Conservation (phyloP, 2,797 vertebrate genomes). For the Streptopelia turtur region DNA sequence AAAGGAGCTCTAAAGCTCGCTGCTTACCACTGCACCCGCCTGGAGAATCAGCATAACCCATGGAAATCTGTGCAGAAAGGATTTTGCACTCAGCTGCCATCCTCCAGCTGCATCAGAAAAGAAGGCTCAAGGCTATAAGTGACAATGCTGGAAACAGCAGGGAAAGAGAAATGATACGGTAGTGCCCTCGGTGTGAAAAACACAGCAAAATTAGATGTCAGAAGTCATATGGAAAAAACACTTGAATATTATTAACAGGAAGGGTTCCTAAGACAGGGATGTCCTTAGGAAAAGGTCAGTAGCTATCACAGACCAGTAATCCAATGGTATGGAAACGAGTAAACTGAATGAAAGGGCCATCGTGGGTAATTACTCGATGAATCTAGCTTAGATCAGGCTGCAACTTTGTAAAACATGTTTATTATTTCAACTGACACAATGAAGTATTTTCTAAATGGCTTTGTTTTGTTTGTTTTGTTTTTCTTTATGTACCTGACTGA, state of each 20-base stretch:
- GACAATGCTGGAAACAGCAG: not conserved
- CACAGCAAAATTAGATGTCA: not conserved
- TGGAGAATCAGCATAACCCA: conserved; percentile 53
- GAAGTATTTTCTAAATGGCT: not conserved
- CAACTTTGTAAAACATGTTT: not conserved
- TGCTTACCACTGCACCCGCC: not conserved
- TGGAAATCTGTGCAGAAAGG: conserved; percentile 31
- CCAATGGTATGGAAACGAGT: not conserved
- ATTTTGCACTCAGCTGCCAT: conserved; percentile 3
- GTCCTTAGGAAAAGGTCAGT: not conserved
- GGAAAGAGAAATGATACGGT: not conserved
- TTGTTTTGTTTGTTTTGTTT: not conserved
- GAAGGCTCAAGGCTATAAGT: conserved; percentile 2
- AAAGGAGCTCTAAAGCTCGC: conserved; percentile 32
- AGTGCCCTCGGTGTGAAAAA: not conserved
- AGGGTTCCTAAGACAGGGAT: not conserved
- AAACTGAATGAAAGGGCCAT: not conserved
- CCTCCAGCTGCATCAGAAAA: not conserved
- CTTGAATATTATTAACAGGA: not conserved
- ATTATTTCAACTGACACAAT: not conserved
- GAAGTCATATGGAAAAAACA: not conserved
- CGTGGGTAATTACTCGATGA: not conserved
- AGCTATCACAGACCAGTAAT: not conserved
- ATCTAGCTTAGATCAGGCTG: not conserved
- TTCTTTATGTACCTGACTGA: not conserved